Evolutionary conservation across 2,888 invertebrate species (phyloP), one percentile per base, ranked within the genome.

Genomic region (Dexiosoma caninum): DNA sequence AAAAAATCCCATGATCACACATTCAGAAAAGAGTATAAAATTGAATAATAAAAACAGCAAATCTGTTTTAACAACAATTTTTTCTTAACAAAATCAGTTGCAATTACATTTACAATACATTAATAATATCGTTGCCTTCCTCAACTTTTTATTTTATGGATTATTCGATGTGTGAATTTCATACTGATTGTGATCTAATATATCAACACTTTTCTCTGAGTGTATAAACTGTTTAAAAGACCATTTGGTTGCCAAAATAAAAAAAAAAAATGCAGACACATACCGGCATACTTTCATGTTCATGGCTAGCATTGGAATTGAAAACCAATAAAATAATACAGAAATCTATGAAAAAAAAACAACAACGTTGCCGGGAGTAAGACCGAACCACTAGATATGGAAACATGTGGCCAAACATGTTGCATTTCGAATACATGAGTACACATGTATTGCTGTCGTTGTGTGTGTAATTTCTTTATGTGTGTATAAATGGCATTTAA

Each of bases 401-500:
- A 49, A 40, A 27, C 21, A 69, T 76, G 67, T 46, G 60, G 53
- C 51, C 67, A 44, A 75, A 75, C 75, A 67, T 75, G 59, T 59
- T 66, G 19, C 23, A 2, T 12, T 53, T 53, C 6, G 14, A 35
- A n/a, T 46, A 23, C 23, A 35, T n/a, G 10, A 21, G 46, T 46
- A n/a, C n/a, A n/a, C n/a, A n/a, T n/a, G 30, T 16, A 9, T 19
- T 9, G 9, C 44, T 42, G 55, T 53, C 40, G 53, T 14, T 44
- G 23, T 37, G 44, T 46, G n/a, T 62, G 35, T 55, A 42, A 76
- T 66, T 76, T 74, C 74, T 74, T 67, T 69, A 44, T 53, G 23
- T 62, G 64, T 53, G 62, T 72, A 62, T 77, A 72, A 80, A 72
- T 72, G 21, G 8, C 62, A 77, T 76, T 81, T 64, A 77, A 77